phyloP scores from a whole-genome alignment of 2,888 invertebrate genomes.

The Drosophila ustulata region DNA sequence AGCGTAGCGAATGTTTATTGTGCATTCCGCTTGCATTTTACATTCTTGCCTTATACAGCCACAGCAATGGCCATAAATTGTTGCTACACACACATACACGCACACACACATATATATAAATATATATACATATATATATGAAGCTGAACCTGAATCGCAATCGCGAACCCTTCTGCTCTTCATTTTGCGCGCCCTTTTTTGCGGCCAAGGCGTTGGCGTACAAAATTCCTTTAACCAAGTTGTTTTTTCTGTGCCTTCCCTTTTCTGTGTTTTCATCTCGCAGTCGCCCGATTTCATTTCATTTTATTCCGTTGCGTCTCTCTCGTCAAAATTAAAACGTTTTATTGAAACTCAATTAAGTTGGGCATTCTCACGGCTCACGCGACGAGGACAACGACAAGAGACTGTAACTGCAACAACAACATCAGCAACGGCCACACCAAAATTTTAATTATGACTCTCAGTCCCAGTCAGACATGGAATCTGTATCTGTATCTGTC shows the following conservation, averaged over 20 bases:
- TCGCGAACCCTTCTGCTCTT: slow-evolving; percentile 48
- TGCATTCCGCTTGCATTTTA: slow-evolving; percentile 80
- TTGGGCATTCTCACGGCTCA: slow-evolving; percentile 71
- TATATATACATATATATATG: slow-evolving; percentile 2
- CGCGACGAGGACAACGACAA: slow-evolving; percentile 25
- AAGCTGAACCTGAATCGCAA: slow-evolving; percentile 35
- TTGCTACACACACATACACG: slow-evolving; percentile 32
- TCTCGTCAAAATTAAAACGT: slow-evolving; percentile 72
- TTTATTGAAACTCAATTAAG: slow-evolving; percentile 78
- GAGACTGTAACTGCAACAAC: slow-evolving; percentile 6
- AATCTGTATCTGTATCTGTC: slow-evolving; percentile 15
- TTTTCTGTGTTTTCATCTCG: slow-evolving; percentile 4
- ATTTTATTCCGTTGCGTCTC: slow-evolving; percentile 30
- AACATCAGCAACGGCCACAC: slow-evolving; percentile 25
- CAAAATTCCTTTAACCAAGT: slow-evolving; percentile 68
- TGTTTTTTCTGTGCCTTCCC: slow-evolving; percentile 10
- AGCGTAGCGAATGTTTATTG: slow-evolving; percentile 82
- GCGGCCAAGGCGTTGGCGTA: slow-evolving; percentile 72
- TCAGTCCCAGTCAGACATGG: slow-evolving; percentile 5
- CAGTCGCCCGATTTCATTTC: slow-evolving; percentile 55
- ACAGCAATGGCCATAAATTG: slow-evolving; percentile 55
- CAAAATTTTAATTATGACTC: slow-evolving; percentile 50
- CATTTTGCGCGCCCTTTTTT: slow-evolving; percentile 64
- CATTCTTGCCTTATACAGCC: slow-evolving; percentile 64
- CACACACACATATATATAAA: slow-evolving; percentile 12